Percentiles rank a stretch among this genome's conserved stretches.
These are phyloP conservation scores for Erythrolamprus reginae DNA, from an alignment of 2,113 vertebrate genomes.

Conservation along the genomic window DNA sequence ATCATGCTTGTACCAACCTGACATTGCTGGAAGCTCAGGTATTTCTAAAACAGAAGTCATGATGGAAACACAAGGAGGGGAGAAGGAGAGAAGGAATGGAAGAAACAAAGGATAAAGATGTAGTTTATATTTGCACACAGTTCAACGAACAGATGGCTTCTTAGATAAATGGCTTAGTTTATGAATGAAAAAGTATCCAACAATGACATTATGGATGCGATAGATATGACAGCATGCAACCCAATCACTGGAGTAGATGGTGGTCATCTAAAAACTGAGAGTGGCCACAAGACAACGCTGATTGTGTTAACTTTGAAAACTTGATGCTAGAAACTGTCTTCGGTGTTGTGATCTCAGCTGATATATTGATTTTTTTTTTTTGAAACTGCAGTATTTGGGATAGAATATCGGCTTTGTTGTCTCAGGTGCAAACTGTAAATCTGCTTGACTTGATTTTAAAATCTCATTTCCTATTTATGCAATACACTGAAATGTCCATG, in stretches of 20 bases:
- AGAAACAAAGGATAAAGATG: conserved; percentile 43
- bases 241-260: background rate
- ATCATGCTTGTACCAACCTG: conserved; percentile 63
- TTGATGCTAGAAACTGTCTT: background rate
- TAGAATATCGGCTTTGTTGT: background rate
- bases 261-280: background rate
- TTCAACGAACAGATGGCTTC: conserved; percentile 25
- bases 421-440: background rate
- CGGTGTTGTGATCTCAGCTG: background rate
- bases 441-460: background rate
- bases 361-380: background rate
- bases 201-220: background rate
- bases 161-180: background rate
- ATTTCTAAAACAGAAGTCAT: conserved; percentile 68
- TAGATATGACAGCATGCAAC: background rate
- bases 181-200: background rate
- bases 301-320: background rate
- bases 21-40: conserved; percentile 60
- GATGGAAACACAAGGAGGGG: conserved; percentile 56
- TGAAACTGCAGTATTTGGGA: background rate
- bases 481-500: background rate
- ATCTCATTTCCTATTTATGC: background rate
- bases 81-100: background rate
- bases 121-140: conserved; percentile 65
- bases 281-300: background rate